phyloP scores from a whole-genome alignment of 2,797 vertebrate species.

The Sebastes aleutianus region DNA sequence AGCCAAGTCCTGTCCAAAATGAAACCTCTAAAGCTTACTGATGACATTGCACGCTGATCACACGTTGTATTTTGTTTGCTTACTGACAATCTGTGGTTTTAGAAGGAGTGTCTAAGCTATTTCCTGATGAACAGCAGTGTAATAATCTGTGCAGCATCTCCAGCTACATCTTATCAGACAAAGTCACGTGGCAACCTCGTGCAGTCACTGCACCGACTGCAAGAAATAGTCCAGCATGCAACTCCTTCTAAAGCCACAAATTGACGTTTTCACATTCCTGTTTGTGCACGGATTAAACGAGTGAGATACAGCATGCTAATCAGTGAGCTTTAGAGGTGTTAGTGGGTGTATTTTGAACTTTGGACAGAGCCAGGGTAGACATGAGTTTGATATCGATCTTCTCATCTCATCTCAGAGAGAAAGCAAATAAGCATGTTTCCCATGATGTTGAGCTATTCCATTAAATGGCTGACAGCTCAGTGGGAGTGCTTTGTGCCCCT shows the following conservation, averaged over 20 bases:
- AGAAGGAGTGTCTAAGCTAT: neutral
- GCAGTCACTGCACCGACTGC: neutral
- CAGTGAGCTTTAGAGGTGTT: neutral
- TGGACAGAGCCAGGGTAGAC: neutral
- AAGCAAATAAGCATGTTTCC: neutral
- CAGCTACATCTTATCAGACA: neutral
- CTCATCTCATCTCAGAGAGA: neutral
- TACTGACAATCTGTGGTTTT: neutral
- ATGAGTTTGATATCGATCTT: neutral
- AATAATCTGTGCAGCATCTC: neutral
- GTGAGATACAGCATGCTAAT: neutral
- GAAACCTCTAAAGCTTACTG: neutral
- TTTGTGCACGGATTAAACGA: neutral
- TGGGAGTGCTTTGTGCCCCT: neutral
- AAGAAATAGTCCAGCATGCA: neutral
- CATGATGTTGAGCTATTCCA: neutral
- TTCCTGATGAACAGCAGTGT: neutral
- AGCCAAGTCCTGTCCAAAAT: fast-evolving
- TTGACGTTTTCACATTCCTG: neutral
- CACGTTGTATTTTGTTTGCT: neutral
- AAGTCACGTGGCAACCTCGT: neutral
- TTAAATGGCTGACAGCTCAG: neutral
- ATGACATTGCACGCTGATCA: neutral
- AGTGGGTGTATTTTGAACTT: neutral
- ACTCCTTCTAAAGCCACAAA: neutral